Conservation (phyloP, 2,888 invertebrate genomes). For the Syrista parreyssii region DNA sequence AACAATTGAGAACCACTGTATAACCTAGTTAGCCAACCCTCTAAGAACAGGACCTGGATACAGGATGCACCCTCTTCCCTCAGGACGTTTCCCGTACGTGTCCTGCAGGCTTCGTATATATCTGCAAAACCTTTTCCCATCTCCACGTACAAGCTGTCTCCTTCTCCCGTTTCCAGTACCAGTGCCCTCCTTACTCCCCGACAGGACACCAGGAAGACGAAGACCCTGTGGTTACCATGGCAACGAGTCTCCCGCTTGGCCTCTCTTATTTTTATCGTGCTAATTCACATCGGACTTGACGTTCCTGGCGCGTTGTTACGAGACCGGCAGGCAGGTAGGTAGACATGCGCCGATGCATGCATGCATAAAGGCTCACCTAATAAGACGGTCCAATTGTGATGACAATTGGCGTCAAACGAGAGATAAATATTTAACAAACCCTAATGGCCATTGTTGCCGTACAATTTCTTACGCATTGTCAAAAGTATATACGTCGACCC, state of each 20-base stretch:
- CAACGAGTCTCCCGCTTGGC: neutral
- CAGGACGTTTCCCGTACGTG: slow-evolving; percentile 49
- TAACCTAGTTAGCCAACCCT: slow-evolving; percentile 54
- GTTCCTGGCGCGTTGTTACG: neutral
- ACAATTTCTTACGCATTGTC: neutral
- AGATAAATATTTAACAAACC: neutral
- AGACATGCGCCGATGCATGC: neutral
- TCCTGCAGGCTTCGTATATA: slow-evolving; percentile 36
- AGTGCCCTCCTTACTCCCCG: neutral
- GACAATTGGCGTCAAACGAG: neutral
- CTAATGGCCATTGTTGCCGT: neutral
- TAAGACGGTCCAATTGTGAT: neutral
- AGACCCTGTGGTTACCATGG: neutral
- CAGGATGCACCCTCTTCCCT: slow-evolving; percentile 54
- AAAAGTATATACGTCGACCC: neutral
- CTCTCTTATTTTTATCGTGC: neutral
- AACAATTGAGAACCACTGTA: slow-evolving; percentile 51
- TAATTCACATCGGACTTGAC: neutral
- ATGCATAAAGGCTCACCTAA: neutral
- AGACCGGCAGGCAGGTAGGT: neutral
- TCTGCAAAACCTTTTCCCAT: neutral
- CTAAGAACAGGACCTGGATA: slow-evolving; percentile 34
- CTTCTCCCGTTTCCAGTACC: neutral
- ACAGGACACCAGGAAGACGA: neutral
- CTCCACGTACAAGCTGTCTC: neutral